Evolutionary conservation across 2,797 vertebrate species (phyloP), one percentile per base, ranked within the genome.

Genomic region (Knipowitschia caucasica): DNA sequence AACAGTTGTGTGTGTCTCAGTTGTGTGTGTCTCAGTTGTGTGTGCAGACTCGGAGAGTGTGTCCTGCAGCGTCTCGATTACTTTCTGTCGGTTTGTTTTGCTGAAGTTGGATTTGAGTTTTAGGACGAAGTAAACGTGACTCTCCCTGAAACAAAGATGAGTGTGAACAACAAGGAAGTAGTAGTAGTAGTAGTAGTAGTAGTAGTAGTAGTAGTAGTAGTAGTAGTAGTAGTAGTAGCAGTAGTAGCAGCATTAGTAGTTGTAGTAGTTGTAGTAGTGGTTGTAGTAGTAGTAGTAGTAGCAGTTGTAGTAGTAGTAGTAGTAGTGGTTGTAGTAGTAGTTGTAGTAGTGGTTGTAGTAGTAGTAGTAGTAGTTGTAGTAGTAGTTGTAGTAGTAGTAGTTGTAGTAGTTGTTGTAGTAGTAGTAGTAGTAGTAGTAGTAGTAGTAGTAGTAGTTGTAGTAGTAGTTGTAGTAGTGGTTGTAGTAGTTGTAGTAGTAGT

Each of bases 101-200:
- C 59, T 42, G 15, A 88, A 1, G 58, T 67, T 82, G 1, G 67
- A 53, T 70, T 86, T 88, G 14, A 87, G 77, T 29, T 82, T 86
- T 2, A 88, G 81, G 45, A 88, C 63, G 9, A 77, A 74, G 0
- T 60, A 67, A 0, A 87, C 20, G 0, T 87, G 86, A 27, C 53
- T 77, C 17, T 64, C 66, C 55, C 86, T 88, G 80, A 39, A 8
- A 31, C 5, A 15, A 18, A n/a, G 2, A 14, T 7, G 8, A 11
- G 24, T 5, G 1, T 3, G 31, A 33, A 11, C 2, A 14, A 33
- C 12, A 33, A 12, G 12, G 12, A 33, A 33, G 4, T 0, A 12
- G 31, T 14, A 33, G 12, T 5, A 33, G 31, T n/a, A 4, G 4
- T n/a, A 34, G 12, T 1, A 31, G 10, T 31, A 10, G 14, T 12